Conservation (phyloP, 2,113 vertebrate genomes). For the Kobus ellipsiprymnus region DNA sequence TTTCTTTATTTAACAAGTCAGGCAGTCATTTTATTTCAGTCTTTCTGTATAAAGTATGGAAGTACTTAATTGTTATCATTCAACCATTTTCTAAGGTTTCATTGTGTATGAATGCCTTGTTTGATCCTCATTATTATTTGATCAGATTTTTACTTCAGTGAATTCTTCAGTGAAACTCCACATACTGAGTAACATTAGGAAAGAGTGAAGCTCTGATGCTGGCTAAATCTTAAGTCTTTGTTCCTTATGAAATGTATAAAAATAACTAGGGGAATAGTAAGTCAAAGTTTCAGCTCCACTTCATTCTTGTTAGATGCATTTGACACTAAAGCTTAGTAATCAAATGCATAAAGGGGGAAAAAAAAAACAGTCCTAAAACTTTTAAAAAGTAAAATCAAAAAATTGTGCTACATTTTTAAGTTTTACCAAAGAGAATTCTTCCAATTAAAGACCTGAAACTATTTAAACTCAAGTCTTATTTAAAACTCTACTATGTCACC, state of each 20-base stretch:
- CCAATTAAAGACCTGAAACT: not conserved
- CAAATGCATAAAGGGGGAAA: not conserved
- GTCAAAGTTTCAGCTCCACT: not conserved
- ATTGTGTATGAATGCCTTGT: not conserved
- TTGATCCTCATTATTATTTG: conserved; percentile 13
- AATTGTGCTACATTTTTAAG: not conserved
- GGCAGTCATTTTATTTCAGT: not conserved
- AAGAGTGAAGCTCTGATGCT: not conserved
- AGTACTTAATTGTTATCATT: not conserved
- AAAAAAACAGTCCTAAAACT: not conserved
- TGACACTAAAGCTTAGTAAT: not conserved
- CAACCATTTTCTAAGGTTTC: conserved; percentile 10
- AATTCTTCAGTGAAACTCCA: not conserved
- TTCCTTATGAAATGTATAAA: not conserved
- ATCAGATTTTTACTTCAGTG: not conserved
- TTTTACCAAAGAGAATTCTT: not conserved
- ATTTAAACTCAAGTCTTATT: not conserved
- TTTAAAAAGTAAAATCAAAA: not conserved
- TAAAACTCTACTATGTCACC: not conserved
- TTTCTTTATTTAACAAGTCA: conserved; percentile 31
- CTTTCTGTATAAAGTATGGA: not conserved
- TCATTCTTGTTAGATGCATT: not conserved
- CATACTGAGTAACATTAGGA: not conserved
- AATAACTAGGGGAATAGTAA: not conserved
- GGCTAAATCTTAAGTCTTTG: not conserved